Conservation (phyloP, 1,140 invertebrate genomes). For the Bombus confusus region DNA sequence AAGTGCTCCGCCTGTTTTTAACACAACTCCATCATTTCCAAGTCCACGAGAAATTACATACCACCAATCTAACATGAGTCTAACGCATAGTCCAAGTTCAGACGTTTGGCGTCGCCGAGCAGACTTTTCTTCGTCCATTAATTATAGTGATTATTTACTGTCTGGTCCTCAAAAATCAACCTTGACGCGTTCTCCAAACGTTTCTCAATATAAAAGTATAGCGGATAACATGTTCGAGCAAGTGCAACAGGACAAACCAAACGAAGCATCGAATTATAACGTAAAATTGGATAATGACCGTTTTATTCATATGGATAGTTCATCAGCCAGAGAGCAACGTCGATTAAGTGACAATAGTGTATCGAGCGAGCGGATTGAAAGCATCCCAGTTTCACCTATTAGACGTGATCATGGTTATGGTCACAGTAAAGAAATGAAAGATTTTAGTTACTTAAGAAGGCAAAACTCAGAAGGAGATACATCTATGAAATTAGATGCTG, state of each 20-base stretch:
- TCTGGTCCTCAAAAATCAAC: slow-evolving; percentile 75
- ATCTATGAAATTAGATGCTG: slow-evolving; percentile 49
- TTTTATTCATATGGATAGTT: slow-evolving; percentile 62
- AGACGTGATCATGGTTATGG: slow-evolving; percentile 67
- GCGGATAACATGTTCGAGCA: slow-evolving; percentile 76
- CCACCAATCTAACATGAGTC: slow-evolving; percentile 62
- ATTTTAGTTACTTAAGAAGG: slow-evolving; percentile 73
- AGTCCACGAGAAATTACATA: slow-evolving; percentile 72
- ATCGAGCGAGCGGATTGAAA: slow-evolving; percentile 66
- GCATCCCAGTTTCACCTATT: slow-evolving; percentile 46
- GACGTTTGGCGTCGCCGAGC: slow-evolving; percentile 77
- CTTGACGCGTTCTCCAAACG: slow-evolving; percentile 76
- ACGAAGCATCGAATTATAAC: slow-evolving; percentile 75
- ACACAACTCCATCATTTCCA: slow-evolving; percentile 70
- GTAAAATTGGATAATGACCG: slow-evolving; percentile 70
- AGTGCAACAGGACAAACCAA: slow-evolving; percentile 71
- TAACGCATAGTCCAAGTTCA: slow-evolving; percentile 74
- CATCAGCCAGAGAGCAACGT: slow-evolving; percentile 69
- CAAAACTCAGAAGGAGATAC: slow-evolving; percentile 81
- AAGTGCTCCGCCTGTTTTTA: slow-evolving; percentile 79
- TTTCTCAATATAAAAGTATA: slow-evolving; percentile 74
- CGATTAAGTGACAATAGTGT: slow-evolving; percentile 75
- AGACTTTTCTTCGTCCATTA: slow-evolving; percentile 63
- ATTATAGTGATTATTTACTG: slow-evolving; percentile 70
- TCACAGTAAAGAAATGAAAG: slow-evolving; percentile 61